A percentile compares a stretch with the other conserved stretches of the same genome.
phyloP scores from a whole-genome alignment of 2,113 vertebrate genomes.

The Tragelaphus buxtoni region DNA sequence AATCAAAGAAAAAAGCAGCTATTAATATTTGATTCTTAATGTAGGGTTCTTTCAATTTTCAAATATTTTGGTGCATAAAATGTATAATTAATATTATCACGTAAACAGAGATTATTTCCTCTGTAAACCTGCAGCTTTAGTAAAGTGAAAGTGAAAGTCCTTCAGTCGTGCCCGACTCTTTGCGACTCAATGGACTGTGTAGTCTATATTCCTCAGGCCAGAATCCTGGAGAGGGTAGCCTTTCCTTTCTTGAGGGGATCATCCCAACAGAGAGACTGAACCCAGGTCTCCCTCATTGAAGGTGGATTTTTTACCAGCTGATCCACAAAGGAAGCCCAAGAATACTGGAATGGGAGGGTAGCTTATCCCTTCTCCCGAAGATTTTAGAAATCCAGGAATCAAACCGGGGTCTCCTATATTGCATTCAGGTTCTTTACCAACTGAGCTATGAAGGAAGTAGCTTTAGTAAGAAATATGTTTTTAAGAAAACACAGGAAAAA shows the following conservation, averaged over 20 bases:
- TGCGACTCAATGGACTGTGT: background rate
- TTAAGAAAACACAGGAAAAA: no score
- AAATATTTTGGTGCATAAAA: background rate
- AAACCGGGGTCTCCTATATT: accelerated
- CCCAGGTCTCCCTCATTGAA: accelerated
- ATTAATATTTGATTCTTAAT: background rate
- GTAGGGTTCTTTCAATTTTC: background rate
- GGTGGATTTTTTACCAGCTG: background rate
- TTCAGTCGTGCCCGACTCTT: background rate
- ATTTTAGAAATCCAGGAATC: background rate
- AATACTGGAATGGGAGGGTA: background rate
- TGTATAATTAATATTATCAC: background rate
- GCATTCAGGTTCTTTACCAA: background rate
- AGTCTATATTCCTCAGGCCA: background rate
- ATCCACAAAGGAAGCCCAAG: background rate
- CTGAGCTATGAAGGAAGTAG: background rate
- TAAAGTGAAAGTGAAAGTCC: background rate
- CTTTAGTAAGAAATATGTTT: background rate
- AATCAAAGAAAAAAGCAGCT: background rate
- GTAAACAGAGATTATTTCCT: background rate
- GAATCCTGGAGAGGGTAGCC: background rate
- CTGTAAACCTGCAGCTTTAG: background rate
- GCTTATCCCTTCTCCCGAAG: background rate
- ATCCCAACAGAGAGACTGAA: background rate
- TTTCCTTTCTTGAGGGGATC: background rate